Evolutionary conservation across 2,113 vertebrate species (phyloP).

Genomic region (Leucoraja erinaceus): DNA sequence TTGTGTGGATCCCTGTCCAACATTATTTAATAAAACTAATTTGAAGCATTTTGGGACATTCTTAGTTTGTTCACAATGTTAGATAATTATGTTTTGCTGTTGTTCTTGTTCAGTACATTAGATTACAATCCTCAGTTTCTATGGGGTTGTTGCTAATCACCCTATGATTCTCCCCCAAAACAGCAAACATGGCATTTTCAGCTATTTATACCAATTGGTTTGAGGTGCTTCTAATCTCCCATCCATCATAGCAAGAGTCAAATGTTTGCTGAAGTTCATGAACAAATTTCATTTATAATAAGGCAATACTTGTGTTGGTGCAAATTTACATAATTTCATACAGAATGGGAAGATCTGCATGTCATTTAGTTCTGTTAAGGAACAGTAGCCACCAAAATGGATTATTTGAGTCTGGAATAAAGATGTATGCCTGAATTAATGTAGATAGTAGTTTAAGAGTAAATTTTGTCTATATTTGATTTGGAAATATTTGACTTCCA

Average conservation of each 20-base stretch:
- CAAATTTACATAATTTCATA: not conserved
- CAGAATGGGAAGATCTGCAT: not conserved
- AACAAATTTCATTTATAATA: not conserved
- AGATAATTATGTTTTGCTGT: too few species aligned
- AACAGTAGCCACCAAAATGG: not conserved
- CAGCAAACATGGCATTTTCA: not conserved
- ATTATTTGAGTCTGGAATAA: not conserved
- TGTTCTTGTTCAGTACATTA: not conserved
- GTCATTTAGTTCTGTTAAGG: not conserved
- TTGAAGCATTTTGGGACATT: too few species aligned
- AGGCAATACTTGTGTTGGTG: not conserved
- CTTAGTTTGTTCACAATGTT: too few species aligned
- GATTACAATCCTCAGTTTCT: not conserved
- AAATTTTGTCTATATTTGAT: not conserved
- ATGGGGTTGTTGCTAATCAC: not conserved
- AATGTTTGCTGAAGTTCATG: not conserved
- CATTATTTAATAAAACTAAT: too few species aligned
- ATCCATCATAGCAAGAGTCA: not conserved
- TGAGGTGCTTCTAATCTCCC: not conserved
- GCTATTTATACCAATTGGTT: not conserved
- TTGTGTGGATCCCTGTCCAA: too few species aligned
- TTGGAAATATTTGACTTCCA: not conserved
- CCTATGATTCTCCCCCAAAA: not conserved
- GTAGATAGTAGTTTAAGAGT: not conserved
- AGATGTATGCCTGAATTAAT: not conserved